Percentiles rank a stretch among this genome's conserved stretches.
phyloP scores from a whole-genome alignment of 2,113 vertebrate genomes.

The Macheiramphus alcinus region DNA sequence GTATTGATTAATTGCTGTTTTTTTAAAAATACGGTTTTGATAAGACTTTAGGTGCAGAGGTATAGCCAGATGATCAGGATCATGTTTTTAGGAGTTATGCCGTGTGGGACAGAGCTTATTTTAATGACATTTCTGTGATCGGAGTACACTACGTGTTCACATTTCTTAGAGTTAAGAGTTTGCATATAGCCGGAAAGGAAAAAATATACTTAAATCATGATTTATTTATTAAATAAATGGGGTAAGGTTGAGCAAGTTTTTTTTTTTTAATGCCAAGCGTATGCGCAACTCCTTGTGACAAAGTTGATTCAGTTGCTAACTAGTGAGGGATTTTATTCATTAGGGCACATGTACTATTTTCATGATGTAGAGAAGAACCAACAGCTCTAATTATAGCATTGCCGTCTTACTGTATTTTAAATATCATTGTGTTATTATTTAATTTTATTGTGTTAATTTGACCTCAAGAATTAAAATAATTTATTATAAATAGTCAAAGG shows the following conservation, averaged over 20 bases:
- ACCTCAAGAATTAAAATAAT: neutral
- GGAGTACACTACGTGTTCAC: fast-evolving
- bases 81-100: neutral
- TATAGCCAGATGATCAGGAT: fast-evolving
- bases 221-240: neutral
- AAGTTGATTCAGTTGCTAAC: neutral
- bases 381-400: neutral
- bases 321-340: neutral
- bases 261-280: neutral
- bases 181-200: neutral
- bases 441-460: neutral
- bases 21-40: fast-evolving
- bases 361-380: neutral
- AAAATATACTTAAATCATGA: neutral
- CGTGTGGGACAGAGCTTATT: neutral
- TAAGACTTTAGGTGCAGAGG: fast-evolving
- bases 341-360: neutral
- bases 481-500: neutral
- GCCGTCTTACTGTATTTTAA: neutral
- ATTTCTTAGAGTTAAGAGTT: neutral
- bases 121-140: fast-evolving
- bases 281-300: neutral
- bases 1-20: fast-evolving
- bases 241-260: no score
- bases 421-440: neutral